phyloP scores from a whole-genome alignment of 2,113 vertebrate species.

The Pteronura brasiliensis region DNA sequence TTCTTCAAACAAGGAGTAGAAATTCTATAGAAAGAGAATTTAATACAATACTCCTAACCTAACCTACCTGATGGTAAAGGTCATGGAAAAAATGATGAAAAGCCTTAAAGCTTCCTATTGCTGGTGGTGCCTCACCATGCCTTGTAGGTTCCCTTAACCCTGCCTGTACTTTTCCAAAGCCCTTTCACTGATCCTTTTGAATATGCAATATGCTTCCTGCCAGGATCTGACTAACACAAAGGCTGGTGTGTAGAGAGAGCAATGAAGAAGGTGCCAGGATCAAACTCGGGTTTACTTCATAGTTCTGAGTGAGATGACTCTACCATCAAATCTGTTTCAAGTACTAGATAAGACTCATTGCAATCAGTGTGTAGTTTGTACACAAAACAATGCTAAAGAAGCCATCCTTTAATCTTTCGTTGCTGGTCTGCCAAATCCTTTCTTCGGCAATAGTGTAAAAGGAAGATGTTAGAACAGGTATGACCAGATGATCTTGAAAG shows the following conservation, averaged over 20 bases:
- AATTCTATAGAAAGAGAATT: neutral
- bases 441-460: neutral
- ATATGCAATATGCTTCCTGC: neutral
- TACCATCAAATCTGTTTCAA: neutral
- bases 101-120: neutral
- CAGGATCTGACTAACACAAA: neutral
- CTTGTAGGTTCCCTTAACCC: neutral
- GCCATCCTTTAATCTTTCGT: neutral
- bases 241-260: neutral
- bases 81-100: neutral
- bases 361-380: neutral
- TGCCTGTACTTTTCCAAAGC: neutral
- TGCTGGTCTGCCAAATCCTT: neutral
- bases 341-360: neutral
- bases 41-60: neutral
- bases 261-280: neutral
- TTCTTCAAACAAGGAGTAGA: slow-evolving; percentile 13
- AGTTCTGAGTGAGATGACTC: neutral
- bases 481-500: neutral
- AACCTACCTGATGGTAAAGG: neutral
- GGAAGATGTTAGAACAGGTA: neutral
- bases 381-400: neutral
- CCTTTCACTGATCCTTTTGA: neutral
- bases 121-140: neutral
- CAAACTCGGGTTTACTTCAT: neutral